These are phyloP conservation scores for Patiria pectinifera DNA, from an alignment of 53 echinoderm and acorn worm species.

Conservation along the genomic window DNA sequence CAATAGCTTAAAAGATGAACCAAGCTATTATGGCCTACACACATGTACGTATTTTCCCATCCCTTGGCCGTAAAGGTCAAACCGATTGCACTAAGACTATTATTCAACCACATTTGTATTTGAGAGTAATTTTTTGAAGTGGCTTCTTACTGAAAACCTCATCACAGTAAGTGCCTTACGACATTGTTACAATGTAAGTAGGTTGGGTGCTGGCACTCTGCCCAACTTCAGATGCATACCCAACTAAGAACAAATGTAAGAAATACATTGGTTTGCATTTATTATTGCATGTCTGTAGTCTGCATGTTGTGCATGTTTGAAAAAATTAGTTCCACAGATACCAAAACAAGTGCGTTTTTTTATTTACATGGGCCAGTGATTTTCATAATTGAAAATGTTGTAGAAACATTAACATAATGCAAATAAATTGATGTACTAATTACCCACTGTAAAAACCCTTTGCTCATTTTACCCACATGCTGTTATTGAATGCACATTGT, in stretches of 20 bases:
- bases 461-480: no score
- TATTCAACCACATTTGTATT: no score
- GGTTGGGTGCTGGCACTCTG: background rate
- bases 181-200: background rate
- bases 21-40: no score
- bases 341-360: background rate
- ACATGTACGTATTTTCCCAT: no score
- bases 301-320: background rate
- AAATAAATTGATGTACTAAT: no score
- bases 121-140: background rate
- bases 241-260: background rate
- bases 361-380: background rate
- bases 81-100: no score
- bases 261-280: background rate
- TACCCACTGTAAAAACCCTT: no score
- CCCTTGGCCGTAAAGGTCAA: no score
- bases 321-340: background rate
- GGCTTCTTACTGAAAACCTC: background rate
- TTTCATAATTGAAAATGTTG: background rate
- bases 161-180: constrained; percentile 1
- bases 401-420: no score
- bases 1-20: no score
- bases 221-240: background rate
- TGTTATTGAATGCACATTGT: no score
- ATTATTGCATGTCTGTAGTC: background rate